These are phyloP conservation scores for Pterostichus niger DNA, from an alignment of 2,888 invertebrate species.

Conservation along the genomic window DNA sequence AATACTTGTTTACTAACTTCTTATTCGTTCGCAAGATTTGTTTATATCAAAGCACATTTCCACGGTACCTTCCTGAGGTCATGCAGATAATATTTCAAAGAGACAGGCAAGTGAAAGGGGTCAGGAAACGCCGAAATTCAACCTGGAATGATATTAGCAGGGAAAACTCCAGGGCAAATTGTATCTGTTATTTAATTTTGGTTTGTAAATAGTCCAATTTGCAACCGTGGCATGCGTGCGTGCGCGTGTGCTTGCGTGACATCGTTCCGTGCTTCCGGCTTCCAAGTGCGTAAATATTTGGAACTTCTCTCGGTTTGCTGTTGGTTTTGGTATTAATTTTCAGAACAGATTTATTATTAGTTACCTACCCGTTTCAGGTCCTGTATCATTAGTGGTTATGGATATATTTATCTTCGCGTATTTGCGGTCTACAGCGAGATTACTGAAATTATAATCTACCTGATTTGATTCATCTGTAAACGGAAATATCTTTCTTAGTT, in stretches of 20 bases:
- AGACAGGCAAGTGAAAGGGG: neutral
- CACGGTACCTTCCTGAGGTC: neutral
- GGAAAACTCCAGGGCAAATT: conserved; percentile 12
- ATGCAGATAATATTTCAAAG: neutral
- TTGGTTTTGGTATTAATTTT: conserved; percentile 27
- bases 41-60: neutral
- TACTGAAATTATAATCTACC: no score
- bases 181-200: conserved; percentile 39
- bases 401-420: no score
- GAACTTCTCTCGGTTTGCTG: neutral
- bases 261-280: neutral
- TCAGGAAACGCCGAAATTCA: neutral
- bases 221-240: neutral
- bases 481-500: no score
- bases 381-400: conserved; percentile 8
- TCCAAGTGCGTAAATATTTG: conserved; percentile 34
- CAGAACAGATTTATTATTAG: conserved; percentile 29
- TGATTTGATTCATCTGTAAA: no score
- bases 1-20: conserved; percentile 10
- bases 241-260: conserved; percentile 1
- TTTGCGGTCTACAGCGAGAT: no score
- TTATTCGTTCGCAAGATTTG: conserved; percentile 1
- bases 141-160: neutral
- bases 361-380: neutral
- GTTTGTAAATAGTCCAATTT: conserved; percentile 20